Percentiles rank a stretch among this genome's conserved stretches.
Conservation (phyloP, 2,797 vertebrate genomes). For the Sebastes dallii region DNA sequence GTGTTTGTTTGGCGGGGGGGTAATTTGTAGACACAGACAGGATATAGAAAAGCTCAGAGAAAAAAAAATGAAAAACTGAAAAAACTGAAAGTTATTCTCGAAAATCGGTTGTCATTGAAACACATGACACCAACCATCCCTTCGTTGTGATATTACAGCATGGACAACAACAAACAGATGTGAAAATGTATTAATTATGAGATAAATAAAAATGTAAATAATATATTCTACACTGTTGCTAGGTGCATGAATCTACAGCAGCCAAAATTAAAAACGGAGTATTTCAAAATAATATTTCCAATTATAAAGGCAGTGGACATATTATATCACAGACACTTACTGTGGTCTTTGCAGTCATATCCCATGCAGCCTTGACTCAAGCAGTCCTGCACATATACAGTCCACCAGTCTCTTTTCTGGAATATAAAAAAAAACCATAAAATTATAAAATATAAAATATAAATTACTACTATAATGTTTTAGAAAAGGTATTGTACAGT, state of each 20-base stretch:
- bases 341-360: neutral
- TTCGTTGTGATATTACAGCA: constrained; percentile 13
- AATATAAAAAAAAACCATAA: neutral
- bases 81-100: constrained; percentile 2
- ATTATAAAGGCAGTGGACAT: neutral
- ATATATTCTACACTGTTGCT: neutral
- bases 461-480: neutral
- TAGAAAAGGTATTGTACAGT: neutral
- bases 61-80: neutral
- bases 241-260: neutral
- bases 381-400: neutral
- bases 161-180: neutral
- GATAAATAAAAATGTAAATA: constrained; percentile 7
- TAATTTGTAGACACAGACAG: constrained; percentile 36
- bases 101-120: constrained; percentile 17
- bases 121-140: neutral
- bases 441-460: neutral
- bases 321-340: neutral
- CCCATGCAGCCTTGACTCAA: neutral
- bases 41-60: neutral
- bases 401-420: neutral
- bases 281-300: neutral
- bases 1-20: constrained; percentile 56
- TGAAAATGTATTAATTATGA: constrained; percentile 2
- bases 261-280: neutral